Conservation (phyloP, 1,140 invertebrate genomes). For the Calephelis nemesis region DNA sequence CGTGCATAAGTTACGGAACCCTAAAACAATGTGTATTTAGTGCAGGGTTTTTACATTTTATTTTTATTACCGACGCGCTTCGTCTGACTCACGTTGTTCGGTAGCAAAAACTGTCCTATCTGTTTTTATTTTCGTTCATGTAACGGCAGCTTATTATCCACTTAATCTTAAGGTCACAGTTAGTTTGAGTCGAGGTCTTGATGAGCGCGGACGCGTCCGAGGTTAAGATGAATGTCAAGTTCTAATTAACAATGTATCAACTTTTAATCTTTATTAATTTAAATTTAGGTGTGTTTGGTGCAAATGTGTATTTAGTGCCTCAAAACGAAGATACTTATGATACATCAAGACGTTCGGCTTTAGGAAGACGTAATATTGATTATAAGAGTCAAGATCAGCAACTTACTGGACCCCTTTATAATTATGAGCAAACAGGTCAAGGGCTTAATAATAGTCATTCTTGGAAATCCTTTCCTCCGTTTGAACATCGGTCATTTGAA, state of each 20-base stretch:
- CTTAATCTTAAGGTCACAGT: conserved; percentile 15
- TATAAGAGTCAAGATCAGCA: not conserved
- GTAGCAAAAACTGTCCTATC: conserved; percentile 16
- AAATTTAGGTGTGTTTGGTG: conserved; percentile 6
- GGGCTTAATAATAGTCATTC: too few species aligned
- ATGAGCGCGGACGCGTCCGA: not conserved
- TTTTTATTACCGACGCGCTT: not conserved
- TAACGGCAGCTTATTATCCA: conserved; percentile 27
- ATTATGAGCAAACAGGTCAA: not conserved
- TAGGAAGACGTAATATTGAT: not conserved
- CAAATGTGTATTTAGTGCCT: conserved; percentile 13
- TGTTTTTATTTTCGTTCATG: conserved; percentile 15
- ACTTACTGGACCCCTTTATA: not conserved
- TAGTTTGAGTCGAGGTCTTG: conserved; percentile 7
- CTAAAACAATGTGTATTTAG: too few species aligned
- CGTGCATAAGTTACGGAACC: too few species aligned
- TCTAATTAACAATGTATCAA: conserved; percentile 12
- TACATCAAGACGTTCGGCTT: not conserved
- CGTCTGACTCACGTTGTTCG: not conserved
- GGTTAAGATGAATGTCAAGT: not conserved
- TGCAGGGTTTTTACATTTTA: conserved; percentile 7
- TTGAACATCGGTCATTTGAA: not conserved
- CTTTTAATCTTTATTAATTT: not conserved
- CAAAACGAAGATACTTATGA: not conserved
- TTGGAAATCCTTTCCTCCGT: not conserved